phyloP scores from a whole-genome alignment of 2,797 vertebrate species.

The Phaenicophaeus curvirostris region DNA sequence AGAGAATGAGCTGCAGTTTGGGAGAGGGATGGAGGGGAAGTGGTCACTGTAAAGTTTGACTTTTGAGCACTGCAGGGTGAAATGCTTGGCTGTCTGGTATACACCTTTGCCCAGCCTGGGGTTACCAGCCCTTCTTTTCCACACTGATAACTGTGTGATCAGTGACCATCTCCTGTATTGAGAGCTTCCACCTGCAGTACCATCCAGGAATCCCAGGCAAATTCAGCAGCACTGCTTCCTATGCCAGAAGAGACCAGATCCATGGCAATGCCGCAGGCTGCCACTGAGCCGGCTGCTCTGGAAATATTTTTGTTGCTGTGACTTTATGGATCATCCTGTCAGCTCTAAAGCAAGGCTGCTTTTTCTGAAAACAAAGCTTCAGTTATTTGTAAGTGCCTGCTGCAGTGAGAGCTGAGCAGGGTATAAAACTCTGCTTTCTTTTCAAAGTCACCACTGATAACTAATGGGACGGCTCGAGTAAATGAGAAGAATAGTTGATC shows the following conservation, averaged over 20 bases:
- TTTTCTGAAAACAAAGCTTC: conserved; percentile 53
- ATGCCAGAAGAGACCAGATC: background rate
- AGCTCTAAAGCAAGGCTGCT: conserved; percentile 43
- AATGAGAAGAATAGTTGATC: conserved; percentile 61
- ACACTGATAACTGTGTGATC: background rate
- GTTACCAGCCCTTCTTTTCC: background rate
- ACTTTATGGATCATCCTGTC: conserved; percentile 41
- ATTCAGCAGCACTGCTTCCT: background rate
- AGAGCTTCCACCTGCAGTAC: background rate
- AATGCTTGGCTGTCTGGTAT: background rate
- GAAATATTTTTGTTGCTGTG: conserved; percentile 3
- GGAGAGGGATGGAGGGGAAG: background rate
- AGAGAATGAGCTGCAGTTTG: background rate
- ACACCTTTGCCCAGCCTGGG: background rate
- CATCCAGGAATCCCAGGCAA: background rate
- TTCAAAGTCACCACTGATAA: conserved; percentile 62
- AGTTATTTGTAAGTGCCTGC: conserved; percentile 49
- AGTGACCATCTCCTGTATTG: background rate
- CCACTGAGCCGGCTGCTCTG: background rate
- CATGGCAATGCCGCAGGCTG: background rate
- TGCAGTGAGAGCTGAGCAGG: conserved; percentile 70
- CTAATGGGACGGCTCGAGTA: conserved; percentile 46
- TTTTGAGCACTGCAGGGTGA: background rate
- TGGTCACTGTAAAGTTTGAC: background rate
- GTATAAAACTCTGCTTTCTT: conserved; percentile 61